phyloP scores from a whole-genome alignment of 1,140 invertebrate genomes.

The Penaeus indicus region DNA sequence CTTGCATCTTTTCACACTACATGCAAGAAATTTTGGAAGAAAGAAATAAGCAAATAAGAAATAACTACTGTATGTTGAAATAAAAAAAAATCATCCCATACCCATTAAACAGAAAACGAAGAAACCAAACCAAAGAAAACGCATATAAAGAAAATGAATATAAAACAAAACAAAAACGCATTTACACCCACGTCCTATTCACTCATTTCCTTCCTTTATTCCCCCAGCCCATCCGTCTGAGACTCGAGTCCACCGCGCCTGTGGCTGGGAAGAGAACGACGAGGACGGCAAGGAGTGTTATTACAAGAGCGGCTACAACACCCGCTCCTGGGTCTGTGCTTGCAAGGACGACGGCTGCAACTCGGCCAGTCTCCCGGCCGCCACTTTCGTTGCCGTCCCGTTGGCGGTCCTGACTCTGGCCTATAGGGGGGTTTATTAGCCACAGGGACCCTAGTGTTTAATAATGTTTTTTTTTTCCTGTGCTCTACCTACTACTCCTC shows the following conservation, averaged over 20 bases:
- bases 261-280: conserved; percentile 31
- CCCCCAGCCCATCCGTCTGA: conserved; percentile 43
- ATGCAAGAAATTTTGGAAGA: too few relatives aligned
- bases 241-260: conserved; percentile 48
- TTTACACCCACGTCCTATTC: not conserved
- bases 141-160: too few relatives aligned
- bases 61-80: too few relatives aligned
- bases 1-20: too few relatives aligned
- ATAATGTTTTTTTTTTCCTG: too few relatives aligned
- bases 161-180: too few relatives aligned
- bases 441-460: not conserved
- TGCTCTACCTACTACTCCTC: too few relatives aligned
- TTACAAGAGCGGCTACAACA: conserved; percentile 62
- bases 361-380: conserved; percentile 33
- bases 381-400: not conserved
- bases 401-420: conserved; percentile 19
- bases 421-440: conserved; percentile 41
- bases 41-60: too few relatives aligned
- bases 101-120: too few relatives aligned
- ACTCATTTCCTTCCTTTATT: not conserved
- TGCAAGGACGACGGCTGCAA: conserved; percentile 53
- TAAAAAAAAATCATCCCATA: too few relatives aligned
- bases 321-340: conserved; percentile 53
- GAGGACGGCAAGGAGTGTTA: conserved; percentile 25
- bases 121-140: too few relatives aligned